These are phyloP conservation scores for Platycercus adscitus DNA, from an alignment of 2,113 vertebrate species.

Conservation along the genomic window DNA sequence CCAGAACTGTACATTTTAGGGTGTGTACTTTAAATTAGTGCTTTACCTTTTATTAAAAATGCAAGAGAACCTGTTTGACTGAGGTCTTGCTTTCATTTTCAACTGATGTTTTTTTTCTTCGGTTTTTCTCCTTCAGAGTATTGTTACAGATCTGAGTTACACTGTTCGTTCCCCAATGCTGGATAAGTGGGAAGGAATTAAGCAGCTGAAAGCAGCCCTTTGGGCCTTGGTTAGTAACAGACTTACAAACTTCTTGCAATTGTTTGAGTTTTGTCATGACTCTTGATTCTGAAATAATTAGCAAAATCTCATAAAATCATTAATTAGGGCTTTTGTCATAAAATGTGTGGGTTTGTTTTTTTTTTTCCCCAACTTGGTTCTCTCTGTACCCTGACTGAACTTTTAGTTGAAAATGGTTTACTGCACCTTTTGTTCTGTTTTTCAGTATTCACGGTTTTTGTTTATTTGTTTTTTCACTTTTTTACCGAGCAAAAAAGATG, in stretches of 20 bases:
- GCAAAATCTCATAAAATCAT: neutral
- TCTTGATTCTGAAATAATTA: neutral
- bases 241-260: neutral
- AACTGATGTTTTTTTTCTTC: neutral
- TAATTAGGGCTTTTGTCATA: neutral
- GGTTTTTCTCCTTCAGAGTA: conserved; percentile 78
- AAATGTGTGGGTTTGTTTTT: neutral
- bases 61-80: neutral
- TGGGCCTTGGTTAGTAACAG: conserved; percentile 92
- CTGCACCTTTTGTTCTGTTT: neutral
- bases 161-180: conserved; percentile 92
- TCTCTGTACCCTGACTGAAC: neutral
- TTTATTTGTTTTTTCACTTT: neutral
- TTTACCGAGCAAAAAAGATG: neutral
- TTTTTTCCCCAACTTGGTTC: neutral
- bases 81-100: neutral
- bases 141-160: conserved; percentile 95
- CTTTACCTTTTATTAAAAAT: neutral
- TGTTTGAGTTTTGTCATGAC: neutral
- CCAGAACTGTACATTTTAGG: neutral
- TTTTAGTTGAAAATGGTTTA: neutral
- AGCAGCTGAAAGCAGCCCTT: conserved; percentile 96
- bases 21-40: neutral
- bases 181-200: conserved; percentile 99
- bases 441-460: neutral